Percentiles rank a stretch among this genome's conserved stretches.
Evolutionary conservation across 2,888 invertebrate genomes (phyloP).

Genomic region (Steinernema hermaphroditum): DNA sequence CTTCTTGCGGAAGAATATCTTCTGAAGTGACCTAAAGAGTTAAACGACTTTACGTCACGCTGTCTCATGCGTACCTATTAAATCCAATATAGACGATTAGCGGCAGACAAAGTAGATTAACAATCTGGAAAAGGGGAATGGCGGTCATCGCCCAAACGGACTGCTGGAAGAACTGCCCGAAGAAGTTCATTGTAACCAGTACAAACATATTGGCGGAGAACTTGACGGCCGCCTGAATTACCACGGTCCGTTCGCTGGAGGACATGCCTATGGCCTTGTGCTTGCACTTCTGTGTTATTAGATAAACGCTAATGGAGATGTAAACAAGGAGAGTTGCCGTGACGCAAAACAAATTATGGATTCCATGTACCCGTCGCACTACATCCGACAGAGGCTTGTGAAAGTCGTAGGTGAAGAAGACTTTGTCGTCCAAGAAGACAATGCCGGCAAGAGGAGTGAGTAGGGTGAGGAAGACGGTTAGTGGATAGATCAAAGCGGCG

Average conservation of each 20-base stretch:
- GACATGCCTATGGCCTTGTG: background rate
- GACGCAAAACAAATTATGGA: background rate
- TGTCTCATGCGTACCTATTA: background rate
- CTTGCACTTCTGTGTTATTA: background rate
- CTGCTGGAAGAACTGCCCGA: background rate
- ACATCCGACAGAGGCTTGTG: background rate
- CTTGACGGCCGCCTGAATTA: background rate
- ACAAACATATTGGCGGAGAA: background rate
- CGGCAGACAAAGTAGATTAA: conserved; percentile 1
- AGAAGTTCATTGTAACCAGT: conserved; percentile 1
- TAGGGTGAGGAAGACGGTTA: background rate
- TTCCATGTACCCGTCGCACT: background rate
- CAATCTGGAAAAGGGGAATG: conserved; percentile 8
- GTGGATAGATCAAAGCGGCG: background rate
- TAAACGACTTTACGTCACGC: background rate
- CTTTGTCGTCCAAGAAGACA: background rate
- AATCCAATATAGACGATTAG: conserved; percentile 14
- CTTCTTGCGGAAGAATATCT: background rate
- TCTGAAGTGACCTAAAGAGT: background rate
- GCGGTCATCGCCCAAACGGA: conserved; percentile 19
- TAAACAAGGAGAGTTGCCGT: background rate
- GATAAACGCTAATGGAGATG: background rate
- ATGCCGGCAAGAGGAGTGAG: background rate
- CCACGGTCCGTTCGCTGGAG: background rate
- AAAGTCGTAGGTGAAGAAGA: background rate